A percentile compares a stretch with the other conserved stretches of the same genome.
phyloP scores from a whole-genome alignment of 2,888 invertebrate genomes.

The Drosophila trichaetosa region DNA sequence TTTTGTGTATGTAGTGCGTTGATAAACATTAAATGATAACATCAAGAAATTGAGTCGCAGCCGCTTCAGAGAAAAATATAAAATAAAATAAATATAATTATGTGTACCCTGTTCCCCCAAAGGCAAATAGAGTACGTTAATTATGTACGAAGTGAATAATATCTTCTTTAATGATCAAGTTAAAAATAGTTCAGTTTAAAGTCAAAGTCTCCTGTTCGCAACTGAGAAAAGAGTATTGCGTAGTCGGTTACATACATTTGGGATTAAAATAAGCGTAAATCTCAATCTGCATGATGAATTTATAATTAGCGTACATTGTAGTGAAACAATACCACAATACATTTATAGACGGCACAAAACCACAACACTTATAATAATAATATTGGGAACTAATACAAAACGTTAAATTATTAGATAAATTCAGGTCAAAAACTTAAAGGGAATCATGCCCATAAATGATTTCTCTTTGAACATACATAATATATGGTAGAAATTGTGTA shows the following conservation, averaged over 20 bases:
- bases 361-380: background rate
- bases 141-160: background rate
- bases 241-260: background rate
- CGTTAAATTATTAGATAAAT: background rate
- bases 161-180: background rate
- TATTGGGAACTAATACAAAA: background rate
- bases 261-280: background rate
- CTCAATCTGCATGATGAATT: background rate
- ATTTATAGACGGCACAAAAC: background rate
- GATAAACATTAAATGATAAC: slow-evolving; percentile 56
- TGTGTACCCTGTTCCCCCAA: background rate
- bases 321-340: background rate
- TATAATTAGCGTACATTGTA: background rate
- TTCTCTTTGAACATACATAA: background rate
- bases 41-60: slow-evolving; percentile 51
- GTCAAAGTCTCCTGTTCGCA: background rate
- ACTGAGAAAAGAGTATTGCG: background rate
- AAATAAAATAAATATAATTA: slow-evolving; percentile 30
- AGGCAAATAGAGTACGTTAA: background rate
- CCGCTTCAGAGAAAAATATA: slow-evolving; percentile 25
- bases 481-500: background rate
- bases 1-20: slow-evolving; percentile 27
- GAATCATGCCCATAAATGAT: background rate
- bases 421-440: background rate
- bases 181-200: background rate